A percentile compares a stretch with the other conserved stretches of the same genome.
Evolutionary conservation across 2,888 invertebrate species (phyloP).

Genomic region (Neuroscelio doddi): DNA sequence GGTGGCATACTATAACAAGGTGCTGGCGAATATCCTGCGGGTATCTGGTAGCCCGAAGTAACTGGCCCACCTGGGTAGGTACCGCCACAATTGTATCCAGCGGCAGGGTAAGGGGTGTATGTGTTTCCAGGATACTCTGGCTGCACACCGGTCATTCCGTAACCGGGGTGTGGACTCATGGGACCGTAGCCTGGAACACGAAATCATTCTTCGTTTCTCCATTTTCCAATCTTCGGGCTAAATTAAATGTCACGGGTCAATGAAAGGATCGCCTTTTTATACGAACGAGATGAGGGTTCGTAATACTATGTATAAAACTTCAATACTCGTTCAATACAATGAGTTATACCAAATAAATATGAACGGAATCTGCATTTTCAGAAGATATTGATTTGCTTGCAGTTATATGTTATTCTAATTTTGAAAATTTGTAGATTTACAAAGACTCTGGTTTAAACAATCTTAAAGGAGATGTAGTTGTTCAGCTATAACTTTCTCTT

Average conservation of each 20-base stretch:
- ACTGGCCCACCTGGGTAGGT: slow-evolving; percentile 73
- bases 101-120: slow-evolving; percentile 81
- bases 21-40: slow-evolving; percentile 80
- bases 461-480: too few relatives aligned
- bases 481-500: too few relatives aligned
- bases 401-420: too few relatives aligned
- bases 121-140: slow-evolving; percentile 87
- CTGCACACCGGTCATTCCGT: slow-evolving; percentile 83
- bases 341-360: too few relatives aligned
- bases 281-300: slow-evolving; percentile 16
- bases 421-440: too few relatives aligned
- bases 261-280: slow-evolving; percentile 38
- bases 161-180: slow-evolving; percentile 89
- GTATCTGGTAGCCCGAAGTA: slow-evolving; percentile 77
- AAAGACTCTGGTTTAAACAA: too few relatives aligned
- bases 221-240: slow-evolving; percentile 46
- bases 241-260: slow-evolving; percentile 48
- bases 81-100: slow-evolving; percentile 75
- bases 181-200: slow-evolving; percentile 81
- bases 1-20: slow-evolving; percentile 92
- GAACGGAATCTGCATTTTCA: too few relatives aligned
- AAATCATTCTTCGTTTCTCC: slow-evolving; percentile 47
- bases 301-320: too few relatives aligned
- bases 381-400: too few relatives aligned
- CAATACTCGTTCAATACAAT: too few relatives aligned